Conservation (phyloP, 1,140 invertebrate genomes). For the Megalopta genalis region DNA sequence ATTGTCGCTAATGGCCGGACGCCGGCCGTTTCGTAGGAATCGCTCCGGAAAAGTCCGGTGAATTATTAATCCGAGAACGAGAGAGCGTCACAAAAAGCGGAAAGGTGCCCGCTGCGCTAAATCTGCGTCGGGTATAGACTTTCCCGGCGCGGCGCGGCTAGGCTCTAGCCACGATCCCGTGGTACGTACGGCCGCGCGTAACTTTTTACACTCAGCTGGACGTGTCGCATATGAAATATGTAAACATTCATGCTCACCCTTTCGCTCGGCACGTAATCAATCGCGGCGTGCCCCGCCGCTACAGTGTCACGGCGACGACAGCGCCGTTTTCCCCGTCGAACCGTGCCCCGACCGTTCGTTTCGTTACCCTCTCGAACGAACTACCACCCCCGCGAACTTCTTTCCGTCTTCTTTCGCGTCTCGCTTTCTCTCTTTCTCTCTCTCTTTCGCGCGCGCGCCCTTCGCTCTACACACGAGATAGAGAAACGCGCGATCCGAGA, state of each 20-base stretch:
- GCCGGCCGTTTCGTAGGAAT: background rate
- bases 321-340: constrained; percentile 25
- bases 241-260: constrained; percentile 61
- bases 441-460: too few species aligned
- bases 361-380: too few species aligned
- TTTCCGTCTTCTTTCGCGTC: background rate
- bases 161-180: too few species aligned
- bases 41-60: too few species aligned
- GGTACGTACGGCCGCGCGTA: constrained; percentile 4
- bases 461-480: too few species aligned
- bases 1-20: background rate
- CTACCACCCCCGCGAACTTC: too few species aligned
- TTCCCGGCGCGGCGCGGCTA: too few species aligned
- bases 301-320: constrained; percentile 34
- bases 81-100: background rate
- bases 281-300: constrained; percentile 38
- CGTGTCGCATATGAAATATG: constrained; percentile 68
- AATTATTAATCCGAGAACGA: background rate
- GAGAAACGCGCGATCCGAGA: background rate
- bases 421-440: too few species aligned
- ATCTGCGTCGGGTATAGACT: constrained; percentile 22
- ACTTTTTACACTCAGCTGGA: constrained; percentile 59
- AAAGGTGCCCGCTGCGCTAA: constrained; percentile 36
- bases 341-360: background rate
- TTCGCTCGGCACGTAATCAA: constrained; percentile 44